These are phyloP conservation scores for Syngnathus rostellatus DNA, from an alignment of 2,797 vertebrate species.

Conservation along the genomic window DNA sequence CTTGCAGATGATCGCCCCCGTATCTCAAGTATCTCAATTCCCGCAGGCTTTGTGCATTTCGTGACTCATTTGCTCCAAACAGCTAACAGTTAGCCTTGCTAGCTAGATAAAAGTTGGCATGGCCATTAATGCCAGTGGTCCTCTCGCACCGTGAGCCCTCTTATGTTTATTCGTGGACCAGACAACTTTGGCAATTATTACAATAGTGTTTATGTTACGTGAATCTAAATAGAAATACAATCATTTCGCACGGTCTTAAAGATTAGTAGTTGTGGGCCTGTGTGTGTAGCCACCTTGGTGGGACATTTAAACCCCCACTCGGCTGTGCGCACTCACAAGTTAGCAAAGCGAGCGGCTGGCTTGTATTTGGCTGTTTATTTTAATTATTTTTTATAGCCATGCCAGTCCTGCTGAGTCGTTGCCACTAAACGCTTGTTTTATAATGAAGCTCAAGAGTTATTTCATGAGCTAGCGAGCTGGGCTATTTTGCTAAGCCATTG, in stretches of 20 bases:
- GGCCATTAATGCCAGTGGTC: conserved; percentile 1
- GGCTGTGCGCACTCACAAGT: conserved; percentile 34
- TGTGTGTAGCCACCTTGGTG: conserved; percentile 51
- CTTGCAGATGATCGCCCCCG: not conserved
- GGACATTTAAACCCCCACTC: conserved; percentile 62
- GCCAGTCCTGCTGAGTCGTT: not conserved
- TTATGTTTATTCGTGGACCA: not conserved
- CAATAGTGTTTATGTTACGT: not conserved
- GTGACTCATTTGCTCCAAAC: conserved; percentile 44
- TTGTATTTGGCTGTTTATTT: conserved; percentile 10
- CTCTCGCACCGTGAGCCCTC: conserved; percentile 1
- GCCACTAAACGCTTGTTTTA: not conserved
- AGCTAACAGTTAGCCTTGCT: conserved; percentile 41
- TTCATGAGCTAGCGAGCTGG: conserved; percentile 17
- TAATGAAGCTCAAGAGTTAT: not conserved
- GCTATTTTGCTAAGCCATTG: conserved; percentile 51
- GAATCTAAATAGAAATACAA: too few relatives aligned
- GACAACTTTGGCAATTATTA: not conserved
- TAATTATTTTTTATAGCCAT: not conserved
- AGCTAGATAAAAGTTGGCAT: conserved; percentile 35
- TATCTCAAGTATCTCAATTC: not conserved
- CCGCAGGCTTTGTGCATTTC: conserved; percentile 19
- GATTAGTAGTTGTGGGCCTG: conserved; percentile 40
- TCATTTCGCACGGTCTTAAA: conserved; percentile 9
- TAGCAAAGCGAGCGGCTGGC: conserved; percentile 37